phyloP scores from a whole-genome alignment of 2,888 invertebrate species.

The Cerastoderma edule region DNA sequence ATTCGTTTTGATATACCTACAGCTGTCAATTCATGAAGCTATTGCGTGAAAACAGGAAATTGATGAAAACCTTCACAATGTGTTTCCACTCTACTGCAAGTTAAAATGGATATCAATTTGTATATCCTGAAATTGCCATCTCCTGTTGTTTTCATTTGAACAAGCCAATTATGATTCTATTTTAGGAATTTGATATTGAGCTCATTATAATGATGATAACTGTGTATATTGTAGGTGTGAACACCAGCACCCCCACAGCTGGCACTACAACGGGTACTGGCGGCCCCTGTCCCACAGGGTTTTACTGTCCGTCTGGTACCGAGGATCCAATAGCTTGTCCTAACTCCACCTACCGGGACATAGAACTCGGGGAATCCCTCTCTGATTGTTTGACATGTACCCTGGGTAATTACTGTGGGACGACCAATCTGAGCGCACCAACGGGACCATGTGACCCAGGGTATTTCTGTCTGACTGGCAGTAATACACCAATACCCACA shows the following conservation, averaged over 20 bases:
- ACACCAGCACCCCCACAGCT: slow-evolving; percentile 75
- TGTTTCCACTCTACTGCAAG: no score
- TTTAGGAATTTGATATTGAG: no score
- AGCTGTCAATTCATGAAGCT: no score
- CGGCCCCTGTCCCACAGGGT: slow-evolving; percentile 81
- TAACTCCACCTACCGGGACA: slow-evolving; percentile 77
- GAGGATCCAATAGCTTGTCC: slow-evolving; percentile 80
- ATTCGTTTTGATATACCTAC: no score
- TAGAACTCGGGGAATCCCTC: slow-evolving; percentile 57
- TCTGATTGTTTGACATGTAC: slow-evolving; percentile 77
- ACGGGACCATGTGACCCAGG: slow-evolving; percentile 79
- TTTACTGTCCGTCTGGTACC: slow-evolving; percentile 79
- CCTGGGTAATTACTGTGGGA: slow-evolving; percentile 79
- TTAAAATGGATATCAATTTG: no score
- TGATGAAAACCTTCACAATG: no score
- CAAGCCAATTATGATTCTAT: no score
- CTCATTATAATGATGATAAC: not conserved
- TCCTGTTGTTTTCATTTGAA: no score
- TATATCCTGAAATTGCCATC: no score
- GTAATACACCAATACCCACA: slow-evolving; percentile 74
- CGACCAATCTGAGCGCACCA: slow-evolving; percentile 71
- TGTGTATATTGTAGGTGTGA: slow-evolving; percentile 69
- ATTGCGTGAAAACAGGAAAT: no score
- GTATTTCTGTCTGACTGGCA: slow-evolving; percentile 80
- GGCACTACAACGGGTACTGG: slow-evolving; percentile 77